Base-by-base conservation (phyloP, 1,140 invertebrate species). In the Halesus radiatus region DNA sequence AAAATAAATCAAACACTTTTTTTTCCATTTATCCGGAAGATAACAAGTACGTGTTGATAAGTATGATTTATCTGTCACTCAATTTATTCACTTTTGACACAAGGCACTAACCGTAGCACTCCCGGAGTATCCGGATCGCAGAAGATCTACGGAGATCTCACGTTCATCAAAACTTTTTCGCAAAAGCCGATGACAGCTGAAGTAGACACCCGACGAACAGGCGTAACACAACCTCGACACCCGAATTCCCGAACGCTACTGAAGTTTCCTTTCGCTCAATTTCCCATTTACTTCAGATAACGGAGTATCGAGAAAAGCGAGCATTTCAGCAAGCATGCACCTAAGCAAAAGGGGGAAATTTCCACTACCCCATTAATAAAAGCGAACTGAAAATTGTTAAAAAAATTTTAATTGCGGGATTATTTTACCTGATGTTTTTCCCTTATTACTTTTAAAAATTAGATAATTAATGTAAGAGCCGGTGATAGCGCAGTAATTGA, bases 191-290 rank as follows among this genome's bases (percentile, higher is more conserved):
- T 20, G 23, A 60, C 18, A 23, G 56, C 18, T 22, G 23, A n/a
- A n/a, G n/a, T 13, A 8, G 6, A 20, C 18, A 60, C 56, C 23
- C 20, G 54, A 56, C 54, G 54, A 20, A 22, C n/a, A 18, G 18
- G 56, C 56, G 20, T 3, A 60, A 60, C 56, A 60, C 56, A 22
- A 60, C 56, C 56, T 60, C 18, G 56, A 60, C 23, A 60, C 56
- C 18, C 56, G 56, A 23, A 60, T 60, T 60, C 56, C 56, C 56
- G 56, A 60, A 60, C 56, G 56, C 56, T 60, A 60, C 56, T 60
- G 56, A 22, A 60, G 18, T 60, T 60, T 60, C 23, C 16, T 7
- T 18, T 6, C 20, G 56, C 20, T 60, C 56, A 23, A 22, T 60
- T 60, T 18, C 20, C 18, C 56, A 23, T 20, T 7, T 60, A 60